Conservation (phyloP, 2,888 invertebrate species). For the Caenorhabditis uteleia region DNA sequence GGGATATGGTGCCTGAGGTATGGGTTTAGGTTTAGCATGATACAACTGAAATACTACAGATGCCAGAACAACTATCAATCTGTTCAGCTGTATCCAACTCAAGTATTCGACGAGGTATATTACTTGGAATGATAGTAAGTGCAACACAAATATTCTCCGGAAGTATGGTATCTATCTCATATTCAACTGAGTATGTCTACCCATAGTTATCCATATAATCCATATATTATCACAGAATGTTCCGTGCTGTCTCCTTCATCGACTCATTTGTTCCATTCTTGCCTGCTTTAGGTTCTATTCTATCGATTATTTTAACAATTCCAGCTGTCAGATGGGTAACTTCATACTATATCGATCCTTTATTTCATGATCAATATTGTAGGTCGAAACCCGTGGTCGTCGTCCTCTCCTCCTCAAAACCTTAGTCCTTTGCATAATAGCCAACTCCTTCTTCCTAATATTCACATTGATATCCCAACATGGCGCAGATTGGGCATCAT, state of each 20-base stretch:
- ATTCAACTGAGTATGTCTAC: constrained; percentile 53
- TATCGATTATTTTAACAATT: constrained; percentile 60
- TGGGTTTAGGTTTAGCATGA: not conserved
- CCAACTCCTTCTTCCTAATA: constrained; percentile 51
- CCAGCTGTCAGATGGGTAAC: constrained; percentile 60
- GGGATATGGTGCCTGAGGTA: constrained; percentile 56
- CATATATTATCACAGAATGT: constrained; percentile 54
- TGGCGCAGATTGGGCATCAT: constrained; percentile 54
- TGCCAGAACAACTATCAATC: constrained; percentile 53
- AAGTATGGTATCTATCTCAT: constrained; percentile 62
- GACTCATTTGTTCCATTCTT: constrained; percentile 56
- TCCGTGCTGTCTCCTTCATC: constrained; percentile 58
- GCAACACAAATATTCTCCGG: constrained; percentile 62
- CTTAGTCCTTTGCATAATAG: constrained; percentile 53
- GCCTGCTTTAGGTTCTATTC: constrained; percentile 57
- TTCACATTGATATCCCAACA: constrained; percentile 54
- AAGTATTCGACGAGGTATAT: constrained; percentile 44
- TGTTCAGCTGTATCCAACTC: constrained; percentile 37
- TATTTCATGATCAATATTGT: not conserved
- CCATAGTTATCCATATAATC: not conserved
- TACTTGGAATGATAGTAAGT: constrained; percentile 61
- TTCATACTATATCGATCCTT: not conserved
- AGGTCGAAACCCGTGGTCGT: constrained; percentile 62
- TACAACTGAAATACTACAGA: constrained; percentile 13
- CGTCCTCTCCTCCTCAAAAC: constrained; percentile 58